Percentiles rank a stretch among this genome's conserved stretches.
phyloP scores from a whole-genome alignment of 2,797 vertebrate species.

The Alauda arvensis region DNA sequence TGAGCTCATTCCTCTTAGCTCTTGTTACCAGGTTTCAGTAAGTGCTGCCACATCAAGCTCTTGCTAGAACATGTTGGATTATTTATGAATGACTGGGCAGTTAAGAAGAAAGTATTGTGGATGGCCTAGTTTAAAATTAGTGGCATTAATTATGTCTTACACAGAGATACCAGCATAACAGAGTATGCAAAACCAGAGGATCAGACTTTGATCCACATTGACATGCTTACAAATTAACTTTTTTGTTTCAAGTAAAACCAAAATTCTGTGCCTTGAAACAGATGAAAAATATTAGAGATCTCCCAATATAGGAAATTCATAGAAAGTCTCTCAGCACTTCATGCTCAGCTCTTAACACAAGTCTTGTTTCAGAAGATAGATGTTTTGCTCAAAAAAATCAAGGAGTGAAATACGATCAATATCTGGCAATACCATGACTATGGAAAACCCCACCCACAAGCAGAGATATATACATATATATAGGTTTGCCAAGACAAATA shows the following conservation, averaged over 20 bases:
- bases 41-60: not conserved
- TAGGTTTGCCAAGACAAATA: constrained; percentile 40
- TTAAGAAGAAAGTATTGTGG: not conserved
- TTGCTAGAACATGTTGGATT: not conserved
- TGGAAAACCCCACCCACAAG: constrained; percentile 9
- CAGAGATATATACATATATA: not conserved
- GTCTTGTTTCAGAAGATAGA: not conserved
- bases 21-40: not conserved
- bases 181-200: not conserved
- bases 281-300: not conserved
- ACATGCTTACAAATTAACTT: not conserved
- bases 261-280: not conserved
- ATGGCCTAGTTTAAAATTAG: not conserved
- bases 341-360: not conserved
- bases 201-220: not conserved
- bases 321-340: not conserved
- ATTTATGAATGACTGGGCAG: constrained; percentile 1
- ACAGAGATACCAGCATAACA: not conserved
- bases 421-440: not conserved
- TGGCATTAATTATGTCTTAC: not conserved
- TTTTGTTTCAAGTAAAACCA: not conserved
- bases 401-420: not conserved
- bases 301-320: not conserved
- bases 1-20: not conserved
- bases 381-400: not conserved